These are phyloP conservation scores for Salvelinus namaycush DNA, from an alignment of 2,113 vertebrate genomes.

Conservation along the genomic window DNA sequence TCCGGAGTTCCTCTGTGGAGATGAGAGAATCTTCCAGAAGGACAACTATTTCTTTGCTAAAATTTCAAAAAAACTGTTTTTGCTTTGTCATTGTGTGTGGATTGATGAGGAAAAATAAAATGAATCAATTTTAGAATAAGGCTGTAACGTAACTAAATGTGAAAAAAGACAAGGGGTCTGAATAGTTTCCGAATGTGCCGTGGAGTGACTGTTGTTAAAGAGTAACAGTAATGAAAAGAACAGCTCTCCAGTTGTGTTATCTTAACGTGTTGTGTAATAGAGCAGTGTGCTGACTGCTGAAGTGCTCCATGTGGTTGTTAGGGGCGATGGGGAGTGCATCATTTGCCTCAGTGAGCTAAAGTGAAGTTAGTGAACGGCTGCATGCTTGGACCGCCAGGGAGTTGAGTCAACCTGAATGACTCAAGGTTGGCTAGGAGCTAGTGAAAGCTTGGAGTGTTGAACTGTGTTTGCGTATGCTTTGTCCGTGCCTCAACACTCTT, in stretches of 20 bases:
- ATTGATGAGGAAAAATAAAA: too few species aligned
- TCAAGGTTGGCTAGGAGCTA: conserved; percentile 11
- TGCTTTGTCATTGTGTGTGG: too few species aligned
- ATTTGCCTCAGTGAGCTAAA: conserved; percentile 6
- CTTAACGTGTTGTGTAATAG: not conserved
- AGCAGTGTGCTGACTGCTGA: conserved; percentile 11
- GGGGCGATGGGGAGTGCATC: not conserved
- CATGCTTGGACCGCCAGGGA: not conserved
- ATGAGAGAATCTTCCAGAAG: too few species aligned
- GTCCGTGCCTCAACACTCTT: conserved; percentile 2
- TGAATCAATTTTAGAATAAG: too few species aligned
- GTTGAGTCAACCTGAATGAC: conserved; percentile 7
- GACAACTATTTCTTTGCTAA: too few species aligned
- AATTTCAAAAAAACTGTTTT: too few species aligned
- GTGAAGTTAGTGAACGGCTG: conserved; percentile 1
- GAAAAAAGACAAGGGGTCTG: too few species aligned
- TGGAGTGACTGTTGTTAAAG: not conserved
- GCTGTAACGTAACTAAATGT: too few species aligned
- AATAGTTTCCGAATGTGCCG: too few species aligned
- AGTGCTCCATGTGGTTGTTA: not conserved
- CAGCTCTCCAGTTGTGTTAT: not conserved
- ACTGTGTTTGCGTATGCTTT: conserved; percentile 10
- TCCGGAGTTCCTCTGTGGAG: too few species aligned
- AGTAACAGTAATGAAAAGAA: not conserved
- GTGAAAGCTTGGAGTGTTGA: not conserved